A percentile compares a stretch with the other conserved stretches of the same genome.
phyloP scores from a whole-genome alignment of 2,113 vertebrate species.

The Acinonyx jubatus region DNA sequence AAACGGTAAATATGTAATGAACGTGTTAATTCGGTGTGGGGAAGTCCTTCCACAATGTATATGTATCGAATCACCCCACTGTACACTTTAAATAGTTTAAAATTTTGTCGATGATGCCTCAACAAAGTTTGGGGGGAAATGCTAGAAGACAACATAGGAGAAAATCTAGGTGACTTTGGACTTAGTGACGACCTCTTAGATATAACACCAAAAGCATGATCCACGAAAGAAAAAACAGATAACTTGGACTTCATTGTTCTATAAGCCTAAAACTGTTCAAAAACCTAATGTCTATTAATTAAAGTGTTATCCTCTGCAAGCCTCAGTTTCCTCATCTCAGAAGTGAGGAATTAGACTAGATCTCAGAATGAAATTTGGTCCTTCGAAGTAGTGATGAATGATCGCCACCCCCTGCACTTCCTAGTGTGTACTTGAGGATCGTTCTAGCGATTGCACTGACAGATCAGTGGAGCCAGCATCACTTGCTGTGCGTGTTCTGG shows the following conservation, averaged over 20 bases:
- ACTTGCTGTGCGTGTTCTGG: background rate
- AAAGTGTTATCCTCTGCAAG: background rate
- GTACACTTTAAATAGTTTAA: background rate
- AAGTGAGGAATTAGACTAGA: background rate
- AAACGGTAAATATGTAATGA: background rate
- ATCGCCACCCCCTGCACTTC: background rate
- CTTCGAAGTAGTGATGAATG: background rate
- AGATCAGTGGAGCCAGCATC: background rate
- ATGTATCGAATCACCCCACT: background rate
- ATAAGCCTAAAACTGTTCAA: background rate
- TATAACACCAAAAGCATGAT: background rate
- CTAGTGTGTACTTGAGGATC: background rate
- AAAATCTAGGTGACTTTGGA: background rate
- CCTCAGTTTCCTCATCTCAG: background rate
- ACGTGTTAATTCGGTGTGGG: background rate
- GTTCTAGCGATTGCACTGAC: background rate
- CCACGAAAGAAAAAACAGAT: background rate
- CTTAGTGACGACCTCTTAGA: background rate
- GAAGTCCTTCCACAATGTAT: background rate
- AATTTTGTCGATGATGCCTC: background rate
- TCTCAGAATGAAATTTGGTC: conserved; percentile 13
- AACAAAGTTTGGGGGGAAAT: background rate
- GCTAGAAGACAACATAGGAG: background rate
- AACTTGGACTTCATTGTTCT: background rate
- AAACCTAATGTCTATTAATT: background rate